Evolutionary conservation across 2,888 invertebrate genomes (phyloP).

Genomic region (Drosophila prostipennis): DNA sequence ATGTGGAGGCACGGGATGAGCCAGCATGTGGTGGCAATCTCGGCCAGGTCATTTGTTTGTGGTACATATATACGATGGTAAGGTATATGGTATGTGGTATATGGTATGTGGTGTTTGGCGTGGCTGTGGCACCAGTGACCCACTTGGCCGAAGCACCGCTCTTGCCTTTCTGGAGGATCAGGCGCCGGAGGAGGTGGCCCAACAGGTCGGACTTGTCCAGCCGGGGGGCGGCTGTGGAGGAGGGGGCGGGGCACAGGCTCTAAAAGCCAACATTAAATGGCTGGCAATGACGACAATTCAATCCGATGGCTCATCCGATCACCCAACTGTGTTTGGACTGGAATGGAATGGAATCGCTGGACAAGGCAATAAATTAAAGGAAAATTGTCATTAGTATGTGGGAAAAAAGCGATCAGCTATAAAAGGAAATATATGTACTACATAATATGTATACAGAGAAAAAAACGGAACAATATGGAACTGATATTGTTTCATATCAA

Average conservation of each 20-base stretch:
- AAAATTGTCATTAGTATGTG: neutral
- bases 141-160: constrained; percentile 18
- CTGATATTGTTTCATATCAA: too few relatives aligned
- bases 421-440: too few relatives aligned
- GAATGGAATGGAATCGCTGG: neutral
- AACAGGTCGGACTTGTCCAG: constrained; percentile 27
- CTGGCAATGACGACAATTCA: constrained; percentile 5
- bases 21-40: constrained; percentile 17
- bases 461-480: too few relatives aligned
- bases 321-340: neutral
- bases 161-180: constrained; percentile 15
- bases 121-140: constrained; percentile 5
- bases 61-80: neutral
- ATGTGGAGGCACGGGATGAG: constrained; percentile 3
- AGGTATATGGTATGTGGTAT: neutral
- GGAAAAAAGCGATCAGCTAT: neutral
- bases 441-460: too few relatives aligned
- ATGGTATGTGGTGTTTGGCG: neutral
- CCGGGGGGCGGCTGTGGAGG: neutral
- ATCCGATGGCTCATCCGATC: constrained; percentile 1
- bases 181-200: constrained; percentile 6
- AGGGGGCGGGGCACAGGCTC: neutral
- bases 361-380: neutral
- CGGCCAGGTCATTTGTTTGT: constrained; percentile 28
- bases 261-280: constrained; percentile 1